Evolutionary conservation across 1,140 invertebrate genomes (phyloP).

Genomic region (Heliothis virescens): DNA sequence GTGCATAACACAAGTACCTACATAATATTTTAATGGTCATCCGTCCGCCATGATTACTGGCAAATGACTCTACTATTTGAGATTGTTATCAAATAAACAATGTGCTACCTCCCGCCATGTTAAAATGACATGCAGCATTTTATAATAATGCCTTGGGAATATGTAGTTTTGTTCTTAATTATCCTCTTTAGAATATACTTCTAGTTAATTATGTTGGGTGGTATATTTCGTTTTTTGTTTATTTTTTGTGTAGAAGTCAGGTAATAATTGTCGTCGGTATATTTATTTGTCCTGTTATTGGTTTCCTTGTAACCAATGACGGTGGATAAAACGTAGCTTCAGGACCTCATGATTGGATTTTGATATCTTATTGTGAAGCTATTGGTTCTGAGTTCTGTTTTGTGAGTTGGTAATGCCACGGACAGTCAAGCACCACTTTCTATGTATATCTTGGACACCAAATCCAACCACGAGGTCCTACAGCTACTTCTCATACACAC

Average conservation of each 20-base stretch:
- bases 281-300: not conserved
- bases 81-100: slow-evolving; percentile 72
- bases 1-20: not conserved
- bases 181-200: not conserved
- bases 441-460: not conserved
- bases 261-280: not conserved
- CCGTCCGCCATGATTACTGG: slow-evolving; percentile 25
- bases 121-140: slow-evolving; percentile 47
- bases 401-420: not conserved
- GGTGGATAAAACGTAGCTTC: too few relatives aligned
- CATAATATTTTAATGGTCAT: slow-evolving; percentile 22
- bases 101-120: slow-evolving; percentile 49
- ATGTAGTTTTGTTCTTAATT: slow-evolving; percentile 32
- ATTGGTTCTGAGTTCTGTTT: too few relatives aligned
- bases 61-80: slow-evolving; percentile 51
- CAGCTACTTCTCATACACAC: too few relatives aligned
- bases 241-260: not conserved
- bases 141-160: slow-evolving; percentile 48
- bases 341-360: too few relatives aligned
- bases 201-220: not conserved
- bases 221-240: not conserved
- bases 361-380: too few relatives aligned
- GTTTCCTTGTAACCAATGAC: too few relatives aligned
- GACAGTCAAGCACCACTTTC: not conserved
- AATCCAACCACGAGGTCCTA: too few relatives aligned